Evolutionary conservation across 2,113 vertebrate species (phyloP), one percentile per base, ranked within the genome.

Genomic region (Perca fluviatilis): DNA sequence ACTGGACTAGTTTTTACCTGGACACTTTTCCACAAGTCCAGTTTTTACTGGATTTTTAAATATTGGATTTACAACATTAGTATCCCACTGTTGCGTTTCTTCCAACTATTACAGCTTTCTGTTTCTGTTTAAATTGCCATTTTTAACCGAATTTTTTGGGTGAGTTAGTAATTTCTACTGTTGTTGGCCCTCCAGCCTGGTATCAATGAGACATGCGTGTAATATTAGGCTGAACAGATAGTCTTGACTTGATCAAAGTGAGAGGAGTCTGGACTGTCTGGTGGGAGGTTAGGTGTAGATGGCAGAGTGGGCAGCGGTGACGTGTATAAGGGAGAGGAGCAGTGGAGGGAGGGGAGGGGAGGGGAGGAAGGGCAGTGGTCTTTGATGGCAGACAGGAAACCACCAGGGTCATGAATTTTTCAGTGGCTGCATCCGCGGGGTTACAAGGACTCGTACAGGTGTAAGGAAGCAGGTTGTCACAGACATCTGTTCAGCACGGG

Each of bases 401-500:
- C 96, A 93, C 93, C 0, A 0, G 96, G 96, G 96, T 95, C 95
- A 96, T 97, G 84, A 94, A 97, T 97, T 91, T 97, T 97, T 96
- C 95, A 96, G 93, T 58, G n/a, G 92, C 78, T 49, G 40, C 47
- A 70, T 73, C 89, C 51, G 66, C 51, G 54, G 89, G 95, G 96
- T 92, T 84, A 89, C 93, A 86, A 92, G 93, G 82, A 94, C 94
- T 92, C 90, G 91, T 94, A 93, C 97, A 98, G 97, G 96, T 97
- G 97, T 88, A 94, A 94, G 96, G 93, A 88, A 93, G 96, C 97
- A 96, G 96, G 97, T 96, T 95, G 97, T 92, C 83, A 54, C 90
- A 81, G 95, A 96, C 97, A 97, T 97, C 97, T 98, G 97, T 94
- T 96, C 83, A 69, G 93, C 88, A 92, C 63, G 23, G 93, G 92